Percentiles rank a stretch among this genome's conserved stretches.
Conservation (phyloP, 2,113 vertebrate genomes). For the Vicugna pacos region DNA sequence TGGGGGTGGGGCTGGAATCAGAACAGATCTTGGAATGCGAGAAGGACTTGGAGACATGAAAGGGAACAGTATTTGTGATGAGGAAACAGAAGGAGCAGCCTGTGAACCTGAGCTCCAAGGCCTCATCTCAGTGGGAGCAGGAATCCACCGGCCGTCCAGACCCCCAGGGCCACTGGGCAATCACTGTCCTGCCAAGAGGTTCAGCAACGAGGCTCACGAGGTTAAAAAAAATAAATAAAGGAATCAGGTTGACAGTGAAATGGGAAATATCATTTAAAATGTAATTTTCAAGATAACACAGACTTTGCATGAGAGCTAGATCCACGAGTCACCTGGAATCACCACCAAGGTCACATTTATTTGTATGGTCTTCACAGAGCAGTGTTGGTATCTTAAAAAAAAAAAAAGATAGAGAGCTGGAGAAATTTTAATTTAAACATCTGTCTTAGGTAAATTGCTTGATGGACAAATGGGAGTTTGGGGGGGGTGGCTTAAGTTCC, state of each 20-base stretch:
- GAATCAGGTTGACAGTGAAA: constrained; percentile 27
- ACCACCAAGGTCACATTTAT: not conserved
- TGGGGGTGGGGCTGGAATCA: rapidly evolving
- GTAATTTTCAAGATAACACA: constrained; percentile 57
- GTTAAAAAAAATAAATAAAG: not conserved
- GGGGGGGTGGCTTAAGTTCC: constrained; percentile 52
- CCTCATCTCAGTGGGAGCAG: rapidly evolving
- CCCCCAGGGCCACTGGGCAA: rapidly evolving
- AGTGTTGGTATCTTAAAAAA: not conserved
- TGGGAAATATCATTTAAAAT: constrained; percentile 49
- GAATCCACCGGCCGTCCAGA: not conserved
- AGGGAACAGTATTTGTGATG: not conserved
- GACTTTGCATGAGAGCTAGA: constrained; percentile 37
- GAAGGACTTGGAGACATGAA: not conserved
- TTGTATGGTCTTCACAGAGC: not conserved
- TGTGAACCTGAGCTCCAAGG: not conserved
- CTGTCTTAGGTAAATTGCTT: constrained; percentile 65
- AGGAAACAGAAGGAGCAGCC: not conserved
- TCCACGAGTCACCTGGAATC: constrained; percentile 29
- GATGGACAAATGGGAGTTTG: constrained; percentile 22
- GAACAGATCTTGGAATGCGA: not conserved
- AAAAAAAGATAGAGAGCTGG: not conserved
- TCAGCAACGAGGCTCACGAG: not conserved
- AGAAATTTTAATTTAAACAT: constrained; percentile 75
- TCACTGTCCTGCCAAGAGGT: not conserved